Conservation (phyloP, 2,113 vertebrate species). For the Carassius carassius region DNA sequence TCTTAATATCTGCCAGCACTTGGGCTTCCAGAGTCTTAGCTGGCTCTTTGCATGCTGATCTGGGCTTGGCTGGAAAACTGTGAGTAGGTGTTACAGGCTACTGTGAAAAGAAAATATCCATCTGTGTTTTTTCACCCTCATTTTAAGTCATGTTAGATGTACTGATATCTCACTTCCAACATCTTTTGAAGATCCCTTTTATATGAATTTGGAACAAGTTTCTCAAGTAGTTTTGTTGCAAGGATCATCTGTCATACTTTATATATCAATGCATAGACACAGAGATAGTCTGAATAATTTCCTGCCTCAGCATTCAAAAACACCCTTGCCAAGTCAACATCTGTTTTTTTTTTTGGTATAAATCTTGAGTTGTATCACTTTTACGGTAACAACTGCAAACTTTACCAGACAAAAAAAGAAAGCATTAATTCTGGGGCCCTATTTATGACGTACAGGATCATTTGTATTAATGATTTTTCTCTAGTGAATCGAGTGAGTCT, state of each 20-base stretch:
- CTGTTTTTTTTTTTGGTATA: neutral
- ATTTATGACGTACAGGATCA: neutral
- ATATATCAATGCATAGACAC: neutral
- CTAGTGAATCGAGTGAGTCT: neutral
- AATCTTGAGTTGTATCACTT: neutral
- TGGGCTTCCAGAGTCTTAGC: slow-evolving; percentile 54
- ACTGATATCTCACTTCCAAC: neutral
- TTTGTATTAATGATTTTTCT: neutral
- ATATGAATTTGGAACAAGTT: neutral
- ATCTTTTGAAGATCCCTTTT: slow-evolving; percentile 2
- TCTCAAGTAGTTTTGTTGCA: neutral
- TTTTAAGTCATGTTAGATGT: neutral
- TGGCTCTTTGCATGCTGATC: slow-evolving; percentile 65
- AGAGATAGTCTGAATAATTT: slow-evolving; percentile 1
- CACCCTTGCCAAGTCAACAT: neutral
- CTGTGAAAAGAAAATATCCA: neutral
- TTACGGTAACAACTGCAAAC: neutral
- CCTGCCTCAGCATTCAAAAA: neutral
- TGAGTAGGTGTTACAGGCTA: slow-evolving; percentile 38
- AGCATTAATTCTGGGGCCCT: neutral
- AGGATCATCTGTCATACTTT: neutral
- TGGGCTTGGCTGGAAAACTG: slow-evolving; percentile 58
- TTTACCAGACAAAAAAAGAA: neutral
- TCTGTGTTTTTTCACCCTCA: neutral
- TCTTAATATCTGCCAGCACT: slow-evolving; percentile 69